Evolutionary conservation across 2,113 vertebrate species (phyloP), one percentile per base, ranked within the genome.

Genomic region (Chlorocebus sabaeus): DNA sequence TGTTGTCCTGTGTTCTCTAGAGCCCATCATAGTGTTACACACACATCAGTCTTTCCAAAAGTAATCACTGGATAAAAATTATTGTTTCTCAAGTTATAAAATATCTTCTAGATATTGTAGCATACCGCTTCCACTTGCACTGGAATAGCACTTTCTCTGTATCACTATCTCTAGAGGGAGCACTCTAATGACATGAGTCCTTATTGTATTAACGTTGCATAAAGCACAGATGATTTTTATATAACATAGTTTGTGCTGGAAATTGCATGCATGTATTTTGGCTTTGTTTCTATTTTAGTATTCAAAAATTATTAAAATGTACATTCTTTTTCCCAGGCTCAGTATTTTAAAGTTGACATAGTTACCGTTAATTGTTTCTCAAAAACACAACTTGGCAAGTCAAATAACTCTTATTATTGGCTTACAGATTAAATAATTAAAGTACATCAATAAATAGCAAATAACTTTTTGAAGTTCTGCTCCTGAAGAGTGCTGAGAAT

Each of bases 11-110:
- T 45, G 12, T 87, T 57, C 17, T 67, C 59, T 73, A n/a, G 7
- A 72, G 3, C 20, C 22, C 22, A 25, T 16, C 30, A 22, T 1
- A 27, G 7, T 43, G 8, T 6, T 8, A 23, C 2, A 2, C 5
- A 30, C 25, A 4, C 27, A 35, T 27, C 2, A 30, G 17, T 68
- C 22, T 40, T 81, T 40, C 70, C 78, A 59, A 12, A 32, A 11
- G 3, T 30, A 43, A 4, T 82, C 38, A 27, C 25, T 67, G 13
- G 25, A 57, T 68, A 48, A 57, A 78, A 68, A 9, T 18, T 2
- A 27, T 89, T 59, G 3, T 59, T 83, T 12, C 10, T 52, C 25
- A 25, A 67, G 14, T 27, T 38, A 35, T 3, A 68, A 72, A 40
- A 38, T 38, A 89, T n/a, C 27, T 7, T 68, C 10, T 27, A 67